Conservation (phyloP, 2,888 invertebrate genomes). For the Teinopalpus imperialis region DNA sequence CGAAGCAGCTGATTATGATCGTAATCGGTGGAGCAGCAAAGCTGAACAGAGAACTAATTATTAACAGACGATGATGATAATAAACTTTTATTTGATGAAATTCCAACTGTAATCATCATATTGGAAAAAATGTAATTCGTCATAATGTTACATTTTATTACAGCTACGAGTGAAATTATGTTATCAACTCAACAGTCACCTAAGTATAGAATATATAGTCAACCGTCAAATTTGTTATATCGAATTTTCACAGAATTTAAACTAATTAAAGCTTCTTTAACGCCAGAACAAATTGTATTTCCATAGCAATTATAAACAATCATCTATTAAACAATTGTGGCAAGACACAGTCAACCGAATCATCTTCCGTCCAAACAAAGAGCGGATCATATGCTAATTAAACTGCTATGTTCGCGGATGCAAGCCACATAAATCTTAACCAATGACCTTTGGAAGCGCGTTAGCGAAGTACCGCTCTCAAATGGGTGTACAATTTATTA, state of each 20-base stretch:
- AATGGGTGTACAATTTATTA: slow-evolving; percentile 20
- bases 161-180: background rate
- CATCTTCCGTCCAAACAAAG: slow-evolving; percentile 48
- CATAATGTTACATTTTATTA: too few species aligned
- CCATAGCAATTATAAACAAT: slow-evolving; percentile 3
- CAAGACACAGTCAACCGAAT: slow-evolving; percentile 39
- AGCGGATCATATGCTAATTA: slow-evolving; percentile 56
- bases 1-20: too few species aligned
- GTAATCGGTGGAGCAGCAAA: too few species aligned
- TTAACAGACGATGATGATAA: too few species aligned
- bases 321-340: slow-evolving; percentile 12
- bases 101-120: too few species aligned
- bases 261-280: background rate
- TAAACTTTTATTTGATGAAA: too few species aligned
- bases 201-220: too few species aligned
- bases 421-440: slow-evolving; percentile 48
- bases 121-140: too few species aligned
- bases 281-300: background rate
- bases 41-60: too few species aligned
- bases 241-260: background rate
- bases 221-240: too few species aligned
- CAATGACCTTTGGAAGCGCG: slow-evolving; percentile 36
- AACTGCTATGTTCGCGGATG: slow-evolving; percentile 46
- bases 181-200: too few species aligned
- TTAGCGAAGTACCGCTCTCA: slow-evolving; percentile 10